Evolutionary conservation across 2,888 invertebrate genomes (phyloP), one percentile per base, ranked within the genome.

Genomic region (Embidobia sp.): DNA sequence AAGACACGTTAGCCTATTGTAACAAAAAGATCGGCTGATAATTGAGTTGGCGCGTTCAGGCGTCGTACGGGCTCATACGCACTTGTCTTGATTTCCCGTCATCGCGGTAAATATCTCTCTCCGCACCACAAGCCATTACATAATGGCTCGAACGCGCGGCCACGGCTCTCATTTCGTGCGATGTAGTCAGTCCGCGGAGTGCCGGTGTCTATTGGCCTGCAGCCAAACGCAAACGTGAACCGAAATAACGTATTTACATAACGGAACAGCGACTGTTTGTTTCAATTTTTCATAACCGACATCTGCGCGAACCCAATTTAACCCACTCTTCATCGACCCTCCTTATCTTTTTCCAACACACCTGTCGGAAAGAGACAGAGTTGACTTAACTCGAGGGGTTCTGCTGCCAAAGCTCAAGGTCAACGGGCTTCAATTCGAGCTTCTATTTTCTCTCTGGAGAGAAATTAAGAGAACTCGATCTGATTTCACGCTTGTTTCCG

Each of bases 191-290:
- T 85, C 82, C 82, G 86, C 84, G 83, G 83, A 83, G 79, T 81
- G 77, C 77, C 81, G 77, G 77, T 55, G 70, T 70, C 61, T 27
- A 35, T 70, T 87, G 88, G 88, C 88, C 37, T 26, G 15, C 35
- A 53, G 87, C 89, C 88, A 88, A 88, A 85, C 79, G 82, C 84
- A 77, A 85, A 85, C 81, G 80, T 81, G 81, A 80, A 84, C 87
- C 83, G 81, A 85, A 69, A 88, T 88, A 88, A 88, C 83, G 81
- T 76, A 86, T 88, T 88, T 88, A 88, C 85, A 84, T 87, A 88
- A 88, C 85, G 70, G 69, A 72, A 77, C 63, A 69, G 74, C 75
- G 79, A 64, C 77, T 70, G 80, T 63, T 70, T 51, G 27, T 57
- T 51, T 29, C 51, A 18, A 66, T 57, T 49, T 69, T 49, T 69